Evolutionary conservation across 2,113 vertebrate species (phyloP), one percentile per base, ranked within the genome.

Genomic region (Amphiprion percula): DNA sequence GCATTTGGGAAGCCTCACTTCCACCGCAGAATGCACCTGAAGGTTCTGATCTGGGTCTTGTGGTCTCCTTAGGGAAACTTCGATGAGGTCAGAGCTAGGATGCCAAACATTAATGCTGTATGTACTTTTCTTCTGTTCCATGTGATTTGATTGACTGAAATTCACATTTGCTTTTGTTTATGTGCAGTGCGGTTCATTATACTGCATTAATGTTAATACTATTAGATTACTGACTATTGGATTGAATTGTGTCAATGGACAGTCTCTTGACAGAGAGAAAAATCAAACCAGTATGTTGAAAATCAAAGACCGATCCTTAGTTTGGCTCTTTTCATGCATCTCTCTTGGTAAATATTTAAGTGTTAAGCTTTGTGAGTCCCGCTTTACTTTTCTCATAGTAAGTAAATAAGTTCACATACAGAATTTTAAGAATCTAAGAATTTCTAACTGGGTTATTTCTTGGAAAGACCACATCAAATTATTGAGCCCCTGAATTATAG

Each of bases 1-100:
- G 10, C 28, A 50, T 61, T 19, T 19, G 56, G 60, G 24, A 61
- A 60, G 28, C 28, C 33, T 16, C 56, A 49, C 46, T 52, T 72
- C 44, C 16, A 52, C 44, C 0, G 10, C 23, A 37, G 5, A 14
- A 4, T 50, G 44, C 56, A 52, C 58, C 26, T 33, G 14, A 17
- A 0, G 0, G 41, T 19, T 70, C 68, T 33, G 17, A 33, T 37
- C 33, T 37, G 33, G 33, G 24, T 55, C 23, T 46, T 28, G 53
- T 69, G 54, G 21, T 1, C 2, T 50, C n/a, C 39, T 70, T 37
- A 21, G 5, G 19, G 54, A 26, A 47, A 58, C 26, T 69, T 56
- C 30, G 2, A 10, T 41, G 8, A 68, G 50, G 33, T 68, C 26
- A 23, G 21, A 52, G 4, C 33, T 4, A n/a, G 47, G 17, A 49